Evolutionary conservation across 1,140 invertebrate species (phyloP).

Genomic region (Orussus abietinus): DNA sequence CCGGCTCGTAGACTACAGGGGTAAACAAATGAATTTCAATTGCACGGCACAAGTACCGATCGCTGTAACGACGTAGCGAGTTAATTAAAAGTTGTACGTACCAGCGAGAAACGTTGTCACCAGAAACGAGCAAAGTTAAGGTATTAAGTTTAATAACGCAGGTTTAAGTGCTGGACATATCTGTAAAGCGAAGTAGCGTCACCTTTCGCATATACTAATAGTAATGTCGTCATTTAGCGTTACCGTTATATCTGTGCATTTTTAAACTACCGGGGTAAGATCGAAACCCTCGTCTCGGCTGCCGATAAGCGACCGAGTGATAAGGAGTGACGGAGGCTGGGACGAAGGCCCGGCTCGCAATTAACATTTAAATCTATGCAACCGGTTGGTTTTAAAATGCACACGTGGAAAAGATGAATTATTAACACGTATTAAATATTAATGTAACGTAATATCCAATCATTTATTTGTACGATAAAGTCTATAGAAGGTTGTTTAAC

Average conservation of each 20-base stretch:
- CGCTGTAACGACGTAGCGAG: slow-evolving; percentile 20
- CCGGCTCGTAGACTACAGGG: slow-evolving; percentile 21
- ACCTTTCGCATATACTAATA: slow-evolving; percentile 27
- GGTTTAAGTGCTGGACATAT: slow-evolving; percentile 41
- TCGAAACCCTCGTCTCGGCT: no score
- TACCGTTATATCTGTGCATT: slow-evolving; percentile 26
- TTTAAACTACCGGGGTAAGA: slow-evolving; percentile 15
- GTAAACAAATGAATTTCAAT: slow-evolving; percentile 30
- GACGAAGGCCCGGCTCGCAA: no score
- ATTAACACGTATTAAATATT: slow-evolving; percentile 22
- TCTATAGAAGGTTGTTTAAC: slow-evolving; percentile 28
- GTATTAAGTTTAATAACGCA: slow-evolving; percentile 32
- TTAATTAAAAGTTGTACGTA: slow-evolving; percentile 26
- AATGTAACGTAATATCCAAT: slow-evolving; percentile 27
- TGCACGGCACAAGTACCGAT: slow-evolving; percentile 34
- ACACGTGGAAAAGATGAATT: not conserved
- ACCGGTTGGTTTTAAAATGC: no score
- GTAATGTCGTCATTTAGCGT: slow-evolving; percentile 28
- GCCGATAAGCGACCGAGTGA: no score
- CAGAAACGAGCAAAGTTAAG: slow-evolving; percentile 20
- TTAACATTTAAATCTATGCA: no score
- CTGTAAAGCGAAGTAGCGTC: slow-evolving; percentile 42
- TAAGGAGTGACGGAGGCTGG: no score
- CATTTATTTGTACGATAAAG: slow-evolving; percentile 31
- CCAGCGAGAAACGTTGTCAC: slow-evolving; percentile 44